These are phyloP conservation scores for Ophthalmotilapia sp. DNA, from an alignment of 2,113 vertebrate species.

Conservation along the genomic window DNA sequence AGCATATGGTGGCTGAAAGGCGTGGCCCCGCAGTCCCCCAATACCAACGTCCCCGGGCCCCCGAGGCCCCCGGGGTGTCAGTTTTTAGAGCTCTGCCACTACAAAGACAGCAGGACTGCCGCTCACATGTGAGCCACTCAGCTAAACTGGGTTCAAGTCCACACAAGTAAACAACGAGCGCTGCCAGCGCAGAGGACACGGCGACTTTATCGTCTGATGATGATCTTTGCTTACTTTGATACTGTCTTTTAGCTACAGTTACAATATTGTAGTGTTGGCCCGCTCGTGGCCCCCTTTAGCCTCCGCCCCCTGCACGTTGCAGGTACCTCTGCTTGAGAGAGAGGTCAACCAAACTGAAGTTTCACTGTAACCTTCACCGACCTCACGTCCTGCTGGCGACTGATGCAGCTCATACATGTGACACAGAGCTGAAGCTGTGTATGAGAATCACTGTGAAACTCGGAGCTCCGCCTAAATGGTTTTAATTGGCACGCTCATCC, in stretches of 20 bases:
- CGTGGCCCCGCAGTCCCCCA: slow-evolving; percentile 1
- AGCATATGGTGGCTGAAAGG: slow-evolving; percentile 57
- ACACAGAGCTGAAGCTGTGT: background rate
- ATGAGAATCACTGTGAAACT: background rate
- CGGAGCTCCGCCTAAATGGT: background rate
- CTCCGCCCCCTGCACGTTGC: background rate
- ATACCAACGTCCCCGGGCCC: background rate
- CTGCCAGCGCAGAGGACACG: background rate
- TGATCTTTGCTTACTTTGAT: background rate
- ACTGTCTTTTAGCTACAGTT: background rate
- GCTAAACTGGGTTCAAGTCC: slow-evolving; percentile 21
- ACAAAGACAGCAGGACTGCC: slow-evolving; percentile 45
- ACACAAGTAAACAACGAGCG: background rate
- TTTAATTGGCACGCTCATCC: background rate
- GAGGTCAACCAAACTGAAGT: background rate
- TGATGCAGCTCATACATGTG: background rate
- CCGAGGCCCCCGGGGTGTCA: slow-evolving; percentile 26
- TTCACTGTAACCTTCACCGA: background rate
- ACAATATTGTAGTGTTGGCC: background rate
- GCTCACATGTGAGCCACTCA: background rate
- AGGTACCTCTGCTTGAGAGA: background rate
- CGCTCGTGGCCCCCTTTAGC: accelerated
- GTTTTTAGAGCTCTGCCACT: slow-evolving; percentile 44
- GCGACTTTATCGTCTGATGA: background rate
- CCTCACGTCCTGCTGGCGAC: background rate